A percentile compares a stretch with the other conserved stretches of the same genome.
phyloP scores from a whole-genome alignment of 2,888 invertebrate species.

The Caenorhabditis becei region DNA sequence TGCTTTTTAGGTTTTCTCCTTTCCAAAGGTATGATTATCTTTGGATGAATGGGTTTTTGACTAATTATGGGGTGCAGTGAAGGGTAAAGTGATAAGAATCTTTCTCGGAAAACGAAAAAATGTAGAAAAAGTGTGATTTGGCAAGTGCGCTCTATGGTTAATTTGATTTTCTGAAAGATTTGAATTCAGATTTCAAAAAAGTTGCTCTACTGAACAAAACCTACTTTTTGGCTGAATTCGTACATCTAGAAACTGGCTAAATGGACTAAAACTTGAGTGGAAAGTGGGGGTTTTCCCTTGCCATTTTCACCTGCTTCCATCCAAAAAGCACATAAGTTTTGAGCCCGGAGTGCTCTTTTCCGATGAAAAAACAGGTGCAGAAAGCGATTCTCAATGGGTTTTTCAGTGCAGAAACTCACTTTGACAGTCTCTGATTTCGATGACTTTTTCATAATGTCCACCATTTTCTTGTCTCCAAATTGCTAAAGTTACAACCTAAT shows the following conservation, averaged over 20 bases:
- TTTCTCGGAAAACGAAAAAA: no score
- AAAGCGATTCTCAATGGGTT: background rate
- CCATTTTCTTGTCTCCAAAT: slow-evolving; percentile 24
- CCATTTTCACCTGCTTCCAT: background rate
- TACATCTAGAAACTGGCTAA: background rate
- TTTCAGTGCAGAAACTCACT: slow-evolving; percentile 32
- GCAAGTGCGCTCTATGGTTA: slow-evolving; percentile 1
- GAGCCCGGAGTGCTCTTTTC: background rate
- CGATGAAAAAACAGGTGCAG: background rate
- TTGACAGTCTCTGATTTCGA: slow-evolving; percentile 62
- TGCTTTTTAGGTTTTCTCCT: no score
- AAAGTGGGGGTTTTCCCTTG: background rate
- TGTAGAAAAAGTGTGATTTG: no score
- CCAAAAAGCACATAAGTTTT: background rate
- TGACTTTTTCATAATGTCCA: slow-evolving; percentile 50
- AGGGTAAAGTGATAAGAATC: no score
- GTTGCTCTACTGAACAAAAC: background rate
- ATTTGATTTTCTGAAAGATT: no score
- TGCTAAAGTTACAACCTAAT: background rate
- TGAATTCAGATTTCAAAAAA: no score
- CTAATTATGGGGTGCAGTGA: background rate
- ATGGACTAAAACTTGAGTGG: background rate
- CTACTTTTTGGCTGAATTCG: slow-evolving; percentile 10
- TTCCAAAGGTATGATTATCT: background rate
- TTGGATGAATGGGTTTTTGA: background rate